phyloP scores from a whole-genome alignment of 2,888 invertebrate genomes.

The Lucinisca nassula region DNA sequence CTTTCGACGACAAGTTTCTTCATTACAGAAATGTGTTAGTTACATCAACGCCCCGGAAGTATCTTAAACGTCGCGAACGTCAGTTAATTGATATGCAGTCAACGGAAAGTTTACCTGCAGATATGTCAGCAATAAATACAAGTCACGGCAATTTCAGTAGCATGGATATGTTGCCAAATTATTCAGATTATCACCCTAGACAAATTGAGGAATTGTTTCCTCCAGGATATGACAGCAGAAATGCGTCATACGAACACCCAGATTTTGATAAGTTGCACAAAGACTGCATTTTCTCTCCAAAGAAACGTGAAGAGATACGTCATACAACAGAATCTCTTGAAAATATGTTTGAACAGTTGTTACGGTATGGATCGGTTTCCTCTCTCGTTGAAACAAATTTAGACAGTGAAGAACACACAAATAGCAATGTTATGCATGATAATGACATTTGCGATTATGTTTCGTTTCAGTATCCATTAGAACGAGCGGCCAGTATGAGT shows the following conservation, averaged over 20 bases:
- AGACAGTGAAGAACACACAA: constrained; percentile 75
- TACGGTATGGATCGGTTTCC: constrained; percentile 76
- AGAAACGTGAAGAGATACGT: constrained; percentile 78
- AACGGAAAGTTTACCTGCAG: constrained; percentile 66
- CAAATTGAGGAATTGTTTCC: constrained; percentile 60
- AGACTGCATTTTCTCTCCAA: constrained; percentile 83
- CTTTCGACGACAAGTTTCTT: constrained; percentile 73
- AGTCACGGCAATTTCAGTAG: constrained; percentile 65
- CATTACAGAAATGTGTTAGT: constrained; percentile 73
- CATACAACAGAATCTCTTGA: constrained; percentile 82
- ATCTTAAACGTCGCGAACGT: constrained; percentile 64
- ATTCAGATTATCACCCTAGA: constrained; percentile 48
- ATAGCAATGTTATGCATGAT: constrained; percentile 73
- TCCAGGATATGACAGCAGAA: constrained; percentile 62
- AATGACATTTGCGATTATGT: constrained; percentile 80
- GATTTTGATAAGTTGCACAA: constrained; percentile 78
- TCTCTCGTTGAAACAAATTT: constrained; percentile 83
- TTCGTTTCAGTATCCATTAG: constrained; percentile 80
- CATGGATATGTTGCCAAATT: constrained; percentile 56
- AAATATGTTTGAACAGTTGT: constrained; percentile 76
- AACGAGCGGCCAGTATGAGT: constrained; percentile 84
- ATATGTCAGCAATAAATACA: constrained; percentile 55
- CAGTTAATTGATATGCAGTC: constrained; percentile 46
- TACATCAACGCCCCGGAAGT: constrained; percentile 67
- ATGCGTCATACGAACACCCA: constrained; percentile 72